phyloP scores from a whole-genome alignment of 2,888 invertebrate species.

The Tachystola acroxantha region DNA sequence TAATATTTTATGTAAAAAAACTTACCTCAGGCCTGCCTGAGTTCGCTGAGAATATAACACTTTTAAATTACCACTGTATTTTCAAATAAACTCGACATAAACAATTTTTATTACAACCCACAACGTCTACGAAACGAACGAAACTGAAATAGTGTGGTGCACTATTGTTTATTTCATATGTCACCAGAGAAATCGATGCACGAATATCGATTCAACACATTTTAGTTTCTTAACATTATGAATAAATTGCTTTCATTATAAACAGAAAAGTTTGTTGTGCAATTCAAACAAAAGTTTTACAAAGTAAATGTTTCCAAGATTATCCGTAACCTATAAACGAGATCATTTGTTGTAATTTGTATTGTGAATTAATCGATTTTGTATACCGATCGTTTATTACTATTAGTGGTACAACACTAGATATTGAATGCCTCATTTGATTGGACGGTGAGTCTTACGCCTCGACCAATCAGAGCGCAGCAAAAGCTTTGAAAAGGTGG shows the following conservation, averaged over 20 bases:
- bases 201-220: neutral
- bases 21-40: constrained; percentile 42
- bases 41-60: constrained; percentile 45
- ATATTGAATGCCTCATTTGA: constrained; percentile 58
- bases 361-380: no score
- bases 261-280: no score
- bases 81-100: constrained; percentile 61
- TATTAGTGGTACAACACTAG: constrained; percentile 35
- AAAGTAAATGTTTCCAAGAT: no score
- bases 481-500: constrained; percentile 61
- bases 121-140: constrained; percentile 39
- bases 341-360: no score
- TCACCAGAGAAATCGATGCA: constrained; percentile 10
- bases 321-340: no score
- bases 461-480: constrained; percentile 52
- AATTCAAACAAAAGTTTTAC: no score
- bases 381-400: no score
- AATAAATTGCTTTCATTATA: no score
- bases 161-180: constrained; percentile 9
- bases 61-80: constrained; percentile 68
- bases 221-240: no score
- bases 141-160: constrained; percentile 42
- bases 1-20: constrained; percentile 14
- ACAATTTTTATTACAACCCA: constrained; percentile 32
- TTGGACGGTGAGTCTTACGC: constrained; percentile 26